phyloP scores from a whole-genome alignment of 2,888 invertebrate species.

The Panopea generosa region DNA sequence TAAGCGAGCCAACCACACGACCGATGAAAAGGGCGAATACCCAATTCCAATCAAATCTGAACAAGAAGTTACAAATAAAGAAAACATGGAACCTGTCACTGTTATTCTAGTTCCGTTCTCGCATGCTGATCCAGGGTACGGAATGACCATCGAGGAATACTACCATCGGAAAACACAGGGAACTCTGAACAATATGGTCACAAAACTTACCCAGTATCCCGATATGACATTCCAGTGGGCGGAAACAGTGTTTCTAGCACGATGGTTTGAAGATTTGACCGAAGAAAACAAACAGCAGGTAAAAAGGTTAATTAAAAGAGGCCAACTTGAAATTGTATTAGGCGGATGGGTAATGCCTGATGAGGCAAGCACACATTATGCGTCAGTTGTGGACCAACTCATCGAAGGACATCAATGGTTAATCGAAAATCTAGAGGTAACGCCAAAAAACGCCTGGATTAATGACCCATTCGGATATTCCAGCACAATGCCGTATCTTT shows the following conservation, averaged over 20 bases:
- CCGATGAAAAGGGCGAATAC: slow-evolving; percentile 31
- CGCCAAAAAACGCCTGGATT: slow-evolving; percentile 75
- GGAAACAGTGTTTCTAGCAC: slow-evolving; percentile 76
- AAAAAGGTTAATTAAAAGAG: slow-evolving; percentile 30
- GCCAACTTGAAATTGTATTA: slow-evolving; percentile 76
- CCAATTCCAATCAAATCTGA: slow-evolving; percentile 42
- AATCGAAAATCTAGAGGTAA: slow-evolving; percentile 58
- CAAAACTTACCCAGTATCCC: slow-evolving; percentile 92
- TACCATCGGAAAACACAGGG: slow-evolving; percentile 91
- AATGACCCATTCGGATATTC: slow-evolving; percentile 82
- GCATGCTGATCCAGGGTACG: slow-evolving; percentile 98
- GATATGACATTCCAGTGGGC: slow-evolving; percentile 87
- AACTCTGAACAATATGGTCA: slow-evolving; percentile 95
- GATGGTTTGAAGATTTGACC: slow-evolving; percentile 75
- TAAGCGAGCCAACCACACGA: slow-evolving; percentile 29
- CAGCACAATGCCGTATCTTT: slow-evolving; percentile 74
- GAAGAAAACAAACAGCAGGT: slow-evolving; percentile 41
- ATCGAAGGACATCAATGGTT: slow-evolving; percentile 78
- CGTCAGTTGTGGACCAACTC: slow-evolving; percentile 75
- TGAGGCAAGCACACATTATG: slow-evolving; percentile 68
- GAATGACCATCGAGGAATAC: slow-evolving; percentile 97
- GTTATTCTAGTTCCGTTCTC: slow-evolving; percentile 94
- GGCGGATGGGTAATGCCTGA: slow-evolving; percentile 78
- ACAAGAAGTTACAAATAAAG: slow-evolving; percentile 24
- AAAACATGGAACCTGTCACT: slow-evolving; percentile 21